These are phyloP conservation scores for Perdix hodgsoniae DNA, from an alignment of 2,797 vertebrate genomes.

Conservation along the genomic window DNA sequence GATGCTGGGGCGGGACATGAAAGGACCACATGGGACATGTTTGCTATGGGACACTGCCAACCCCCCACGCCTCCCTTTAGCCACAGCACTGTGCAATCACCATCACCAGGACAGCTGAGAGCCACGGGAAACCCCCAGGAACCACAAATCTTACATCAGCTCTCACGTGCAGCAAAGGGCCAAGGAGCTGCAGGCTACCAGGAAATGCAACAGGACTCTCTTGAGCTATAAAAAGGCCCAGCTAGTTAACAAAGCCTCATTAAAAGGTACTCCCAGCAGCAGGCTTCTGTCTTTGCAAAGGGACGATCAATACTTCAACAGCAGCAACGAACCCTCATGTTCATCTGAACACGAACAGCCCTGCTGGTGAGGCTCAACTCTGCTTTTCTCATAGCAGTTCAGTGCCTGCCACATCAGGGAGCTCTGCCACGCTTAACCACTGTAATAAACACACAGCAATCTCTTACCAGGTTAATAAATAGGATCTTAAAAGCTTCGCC, in stretches of 20 bases:
- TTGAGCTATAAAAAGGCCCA: neutral
- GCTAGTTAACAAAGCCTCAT: neutral
- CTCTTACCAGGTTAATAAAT: slow-evolving; percentile 36
- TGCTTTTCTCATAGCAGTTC: neutral
- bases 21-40: neutral
- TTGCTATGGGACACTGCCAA: neutral
- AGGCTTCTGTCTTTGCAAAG: neutral
- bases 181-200: neutral
- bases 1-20: neutral
- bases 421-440: neutral
- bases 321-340: neutral
- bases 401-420: neutral
- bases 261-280: neutral
- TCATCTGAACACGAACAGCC: neutral
- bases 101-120: no score
- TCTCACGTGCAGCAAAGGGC: neutral
- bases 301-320: neutral
- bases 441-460: slow-evolving; percentile 17
- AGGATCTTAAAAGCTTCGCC: slow-evolving; percentile 27
- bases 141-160: neutral
- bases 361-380: neutral
- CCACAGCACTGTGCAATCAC: neutral
- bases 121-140: neutral
- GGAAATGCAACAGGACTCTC: neutral
- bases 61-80: neutral